Conservation (phyloP, 2,797 vertebrate genomes). For the Nannoperca obscura region DNA sequence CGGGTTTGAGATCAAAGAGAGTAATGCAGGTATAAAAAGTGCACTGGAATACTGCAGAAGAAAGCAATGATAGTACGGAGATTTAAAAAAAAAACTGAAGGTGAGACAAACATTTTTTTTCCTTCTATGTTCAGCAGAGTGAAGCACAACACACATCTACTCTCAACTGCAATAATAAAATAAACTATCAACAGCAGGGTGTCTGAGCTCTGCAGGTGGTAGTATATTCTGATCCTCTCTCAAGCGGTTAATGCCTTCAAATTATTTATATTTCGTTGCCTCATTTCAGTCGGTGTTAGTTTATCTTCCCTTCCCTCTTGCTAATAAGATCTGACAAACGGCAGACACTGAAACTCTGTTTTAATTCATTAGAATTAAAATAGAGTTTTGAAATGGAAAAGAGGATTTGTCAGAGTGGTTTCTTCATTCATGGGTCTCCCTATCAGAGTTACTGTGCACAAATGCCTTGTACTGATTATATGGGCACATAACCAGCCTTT, state of each 20-base stretch:
- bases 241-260: slow-evolving; percentile 54
- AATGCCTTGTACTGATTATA: neutral
- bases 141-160: slow-evolving; percentile 20
- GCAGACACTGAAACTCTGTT: slow-evolving; percentile 25
- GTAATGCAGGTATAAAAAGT: slow-evolving; percentile 43
- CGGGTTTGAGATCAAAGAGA: slow-evolving; percentile 67
- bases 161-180: slow-evolving; percentile 40
- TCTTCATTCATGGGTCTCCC: neutral
- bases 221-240: slow-evolving; percentile 31
- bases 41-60: slow-evolving; percentile 19
- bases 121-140: neutral
- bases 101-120: slow-evolving; percentile 30
- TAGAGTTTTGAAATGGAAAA: slow-evolving; percentile 17
- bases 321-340: slow-evolving; percentile 32
- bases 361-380: slow-evolving; percentile 14
- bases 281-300: slow-evolving; percentile 32
- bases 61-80: slow-evolving; percentile 29
- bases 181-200: slow-evolving; percentile 40
- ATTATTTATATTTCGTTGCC: slow-evolving; percentile 38
- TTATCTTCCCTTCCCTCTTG: slow-evolving; percentile 25
- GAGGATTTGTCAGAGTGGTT: neutral
- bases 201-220: slow-evolving; percentile 38
- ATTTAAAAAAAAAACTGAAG: neutral
- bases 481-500: neutral
- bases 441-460: neutral